Percentiles rank a stretch among this genome's conserved stretches.
Conservation (phyloP, 2,888 invertebrate species). For the Spodoptera exigua region DNA sequence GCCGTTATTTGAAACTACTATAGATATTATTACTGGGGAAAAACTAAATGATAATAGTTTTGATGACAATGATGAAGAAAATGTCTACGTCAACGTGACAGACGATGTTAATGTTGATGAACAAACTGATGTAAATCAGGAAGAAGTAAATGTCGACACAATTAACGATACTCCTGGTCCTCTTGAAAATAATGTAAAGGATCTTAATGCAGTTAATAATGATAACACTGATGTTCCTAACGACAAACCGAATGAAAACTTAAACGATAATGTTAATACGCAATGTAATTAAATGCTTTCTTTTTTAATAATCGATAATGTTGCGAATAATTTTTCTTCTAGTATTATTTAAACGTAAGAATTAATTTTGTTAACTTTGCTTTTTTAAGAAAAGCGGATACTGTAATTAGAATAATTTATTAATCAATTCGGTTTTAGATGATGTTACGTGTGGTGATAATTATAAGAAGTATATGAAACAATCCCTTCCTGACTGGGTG, state of each 20-base stretch:
- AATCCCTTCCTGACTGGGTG: slow-evolving; percentile 15
- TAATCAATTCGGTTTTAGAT: slow-evolving; percentile 3
- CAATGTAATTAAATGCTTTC: slow-evolving; percentile 14
- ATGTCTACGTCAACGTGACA: slow-evolving; percentile 65
- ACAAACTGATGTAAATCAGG: slow-evolving; percentile 28
- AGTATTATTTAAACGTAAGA: neutral
- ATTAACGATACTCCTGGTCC: neutral
- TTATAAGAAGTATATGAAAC: slow-evolving; percentile 24
- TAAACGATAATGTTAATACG: slow-evolving; percentile 10
- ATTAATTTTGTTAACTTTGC: slow-evolving; percentile 26
- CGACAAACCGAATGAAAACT: slow-evolving; percentile 24
- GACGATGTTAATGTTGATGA: slow-evolving; percentile 48
- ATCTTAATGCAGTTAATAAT: slow-evolving; percentile 15
- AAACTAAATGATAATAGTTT: slow-evolving; percentile 31
- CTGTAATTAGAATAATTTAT: slow-evolving; percentile 38
- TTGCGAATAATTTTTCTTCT: too few relatives aligned
- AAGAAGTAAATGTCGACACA: slow-evolving; percentile 13
- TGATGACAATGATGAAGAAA: slow-evolving; percentile 59
- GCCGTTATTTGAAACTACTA: slow-evolving; percentile 21
- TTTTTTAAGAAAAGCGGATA: slow-evolving; percentile 11
- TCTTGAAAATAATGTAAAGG: slow-evolving; percentile 7
- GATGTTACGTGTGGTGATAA: slow-evolving; percentile 21
- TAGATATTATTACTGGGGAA: slow-evolving; percentile 22
- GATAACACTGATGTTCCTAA: slow-evolving; percentile 29
- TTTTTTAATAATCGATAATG: too few relatives aligned